Percentiles rank a stretch among this genome's conserved stretches.
phyloP scores from a whole-genome alignment of 1,140 invertebrate species.

The Drosophila ironensis region DNA sequence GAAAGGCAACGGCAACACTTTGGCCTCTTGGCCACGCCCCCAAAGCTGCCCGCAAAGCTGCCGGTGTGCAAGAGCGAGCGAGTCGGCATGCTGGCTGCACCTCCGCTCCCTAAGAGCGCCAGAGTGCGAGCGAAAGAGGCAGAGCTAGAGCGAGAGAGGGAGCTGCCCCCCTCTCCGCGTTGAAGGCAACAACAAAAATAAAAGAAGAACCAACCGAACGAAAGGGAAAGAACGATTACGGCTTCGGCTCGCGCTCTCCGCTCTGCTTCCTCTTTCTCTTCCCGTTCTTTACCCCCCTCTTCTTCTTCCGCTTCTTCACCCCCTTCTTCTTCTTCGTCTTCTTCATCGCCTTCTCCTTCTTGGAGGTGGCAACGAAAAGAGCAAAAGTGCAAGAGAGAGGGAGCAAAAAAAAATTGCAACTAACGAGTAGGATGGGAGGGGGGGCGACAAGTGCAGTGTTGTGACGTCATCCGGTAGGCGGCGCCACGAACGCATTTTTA shows the following conservation, averaged over 20 bases:
- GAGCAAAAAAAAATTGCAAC: conserved; percentile 28
- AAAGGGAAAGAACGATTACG: conserved; percentile 12
- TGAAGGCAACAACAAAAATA: conserved; percentile 23
- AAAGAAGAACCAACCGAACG: conserved; percentile 30
- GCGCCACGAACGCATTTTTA: conserved; percentile 76
- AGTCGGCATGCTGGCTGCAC: conserved; percentile 62
- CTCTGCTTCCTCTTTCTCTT: no score
- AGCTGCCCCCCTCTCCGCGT: no score
- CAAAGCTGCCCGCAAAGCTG: conserved; percentile 22
- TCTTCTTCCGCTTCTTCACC: not conserved
- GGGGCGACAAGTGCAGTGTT: conserved; percentile 49
- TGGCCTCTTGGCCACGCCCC: conserved; percentile 65
- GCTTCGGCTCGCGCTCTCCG: no score
- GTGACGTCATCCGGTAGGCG: conserved; percentile 72
- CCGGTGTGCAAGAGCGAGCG: conserved; percentile 44
- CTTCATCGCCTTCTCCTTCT: not conserved
- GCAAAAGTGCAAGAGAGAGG: conserved; percentile 26
- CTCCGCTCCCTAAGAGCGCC: not conserved
- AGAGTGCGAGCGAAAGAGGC: not conserved
- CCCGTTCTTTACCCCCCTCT: conserved; percentile 11
- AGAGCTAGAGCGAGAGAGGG: not conserved
- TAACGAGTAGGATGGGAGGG: no score
- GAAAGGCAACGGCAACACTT: conserved; percentile 29
- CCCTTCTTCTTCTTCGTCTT: not conserved
- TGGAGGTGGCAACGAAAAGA: conserved; percentile 35